Evolutionary conservation across 2,797 vertebrate species (phyloP).

Genomic region (Phyllotis vaccarum): DNA sequence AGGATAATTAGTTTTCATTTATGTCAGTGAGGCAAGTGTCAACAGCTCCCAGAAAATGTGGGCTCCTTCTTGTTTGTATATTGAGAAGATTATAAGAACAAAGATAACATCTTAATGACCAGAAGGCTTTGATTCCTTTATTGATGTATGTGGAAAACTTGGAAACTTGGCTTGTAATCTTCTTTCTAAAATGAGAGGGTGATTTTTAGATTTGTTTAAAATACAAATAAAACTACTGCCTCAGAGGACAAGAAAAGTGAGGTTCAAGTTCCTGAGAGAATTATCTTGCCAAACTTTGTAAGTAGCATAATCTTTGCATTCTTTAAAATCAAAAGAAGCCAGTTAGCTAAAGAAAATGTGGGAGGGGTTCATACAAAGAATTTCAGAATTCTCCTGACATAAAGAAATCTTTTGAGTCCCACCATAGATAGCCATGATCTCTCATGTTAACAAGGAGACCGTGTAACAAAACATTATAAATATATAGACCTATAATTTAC

Average conservation of each 20-base stretch:
- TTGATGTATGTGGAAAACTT: constrained; percentile 51
- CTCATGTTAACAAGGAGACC: background rate
- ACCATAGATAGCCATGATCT: background rate
- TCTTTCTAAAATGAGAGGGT: background rate
- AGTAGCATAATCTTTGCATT: background rate
- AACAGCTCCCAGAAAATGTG: constrained; percentile 35
- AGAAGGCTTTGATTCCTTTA: constrained; percentile 52
- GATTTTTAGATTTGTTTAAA: constrained; percentile 37
- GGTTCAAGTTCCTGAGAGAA: background rate
- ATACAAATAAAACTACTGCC: background rate
- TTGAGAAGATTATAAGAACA: constrained; percentile 57
- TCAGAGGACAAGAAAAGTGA: constrained; percentile 1
- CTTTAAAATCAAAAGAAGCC: background rate
- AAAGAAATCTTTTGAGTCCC: background rate
- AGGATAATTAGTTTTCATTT: constrained; percentile 38
- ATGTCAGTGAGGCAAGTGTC: constrained; percentile 65
- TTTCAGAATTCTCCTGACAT: background rate
- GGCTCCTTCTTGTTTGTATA: constrained; percentile 52
- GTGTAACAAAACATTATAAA: background rate
- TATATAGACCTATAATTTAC: background rate
- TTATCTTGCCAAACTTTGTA: background rate
- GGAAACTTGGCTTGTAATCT: constrained; percentile 45
- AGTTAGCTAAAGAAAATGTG: constrained; percentile 9
- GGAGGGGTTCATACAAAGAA: background rate
- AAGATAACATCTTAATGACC: constrained; percentile 70